A percentile compares a stretch with the other conserved stretches of the same genome.
Conservation (phyloP, 2,113 vertebrate species). For the Chamaea fasciata region DNA sequence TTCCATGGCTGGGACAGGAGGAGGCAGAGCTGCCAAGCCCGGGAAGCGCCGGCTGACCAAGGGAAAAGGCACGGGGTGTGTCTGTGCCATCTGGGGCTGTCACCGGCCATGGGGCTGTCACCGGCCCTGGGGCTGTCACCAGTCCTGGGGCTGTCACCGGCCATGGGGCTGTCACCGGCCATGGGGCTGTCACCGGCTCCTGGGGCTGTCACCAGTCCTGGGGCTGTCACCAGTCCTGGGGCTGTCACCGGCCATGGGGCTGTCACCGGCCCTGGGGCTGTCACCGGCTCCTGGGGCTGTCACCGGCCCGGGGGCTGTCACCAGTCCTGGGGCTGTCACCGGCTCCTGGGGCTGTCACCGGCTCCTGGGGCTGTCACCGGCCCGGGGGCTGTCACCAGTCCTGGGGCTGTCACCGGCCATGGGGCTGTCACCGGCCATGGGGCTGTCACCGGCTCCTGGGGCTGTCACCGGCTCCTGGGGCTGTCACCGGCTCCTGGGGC, state of each 20-base stretch:
- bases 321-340: too few species aligned
- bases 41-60: background rate
- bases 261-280: background rate
- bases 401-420: background rate
- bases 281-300: background rate
- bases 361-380: background rate
- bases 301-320: background rate
- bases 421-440: background rate
- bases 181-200: background rate
- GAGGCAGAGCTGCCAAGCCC: background rate
- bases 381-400: background rate
- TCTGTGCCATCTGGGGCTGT: accelerated
- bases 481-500: background rate
- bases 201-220: background rate
- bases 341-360: too few species aligned
- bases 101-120: background rate
- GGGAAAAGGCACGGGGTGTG: background rate
- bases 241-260: background rate
- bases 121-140: too few species aligned
- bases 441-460: too few species aligned
- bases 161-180: background rate
- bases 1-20: background rate
- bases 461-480: background rate
- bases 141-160: background rate
- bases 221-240: too few species aligned